Percentiles rank a stretch among this genome's conserved stretches.
These are phyloP conservation scores for Dasyurus viverrinus DNA, from an alignment of 2,113 vertebrate genomes.

Conservation along the genomic window DNA sequence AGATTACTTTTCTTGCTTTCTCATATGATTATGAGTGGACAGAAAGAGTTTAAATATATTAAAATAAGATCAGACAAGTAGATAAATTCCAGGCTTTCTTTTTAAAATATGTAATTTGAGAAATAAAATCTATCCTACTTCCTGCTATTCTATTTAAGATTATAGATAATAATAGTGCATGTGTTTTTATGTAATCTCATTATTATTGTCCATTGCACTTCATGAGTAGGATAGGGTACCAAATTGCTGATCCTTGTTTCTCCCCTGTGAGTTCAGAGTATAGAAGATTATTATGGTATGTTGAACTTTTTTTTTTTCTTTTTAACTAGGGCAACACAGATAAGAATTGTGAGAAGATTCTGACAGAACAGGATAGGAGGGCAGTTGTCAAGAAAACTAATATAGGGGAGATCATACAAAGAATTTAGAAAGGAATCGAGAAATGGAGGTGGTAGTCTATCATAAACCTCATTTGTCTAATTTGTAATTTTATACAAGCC, in stretches of 20 bases:
- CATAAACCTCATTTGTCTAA: background rate
- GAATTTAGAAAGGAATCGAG: background rate
- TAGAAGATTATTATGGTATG: background rate
- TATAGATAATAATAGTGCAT: background rate
- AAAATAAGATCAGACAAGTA: background rate
- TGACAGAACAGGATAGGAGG: background rate
- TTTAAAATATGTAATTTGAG: background rate
- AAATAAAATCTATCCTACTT: background rate
- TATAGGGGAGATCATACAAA: background rate
- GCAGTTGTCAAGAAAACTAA: background rate
- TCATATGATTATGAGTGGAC: slow-evolving; percentile 3
- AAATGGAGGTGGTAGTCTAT: background rate
- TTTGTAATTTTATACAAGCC: background rate
- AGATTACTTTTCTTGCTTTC: background rate
- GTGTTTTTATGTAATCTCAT: background rate
- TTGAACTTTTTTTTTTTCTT: background rate
- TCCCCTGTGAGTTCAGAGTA: background rate
- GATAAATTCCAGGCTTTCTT: background rate
- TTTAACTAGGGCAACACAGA: background rate
- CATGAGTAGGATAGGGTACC: background rate
- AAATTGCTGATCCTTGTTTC: background rate
- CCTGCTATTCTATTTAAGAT: background rate
- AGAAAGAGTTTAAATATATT: slow-evolving; percentile 16
- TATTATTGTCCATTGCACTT: background rate
- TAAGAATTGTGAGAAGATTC: background rate